A percentile compares a stretch with the other conserved stretches of the same genome.
Evolutionary conservation across 1,140 invertebrate genomes (phyloP).

Genomic region (Hormaphis cornu): DNA sequence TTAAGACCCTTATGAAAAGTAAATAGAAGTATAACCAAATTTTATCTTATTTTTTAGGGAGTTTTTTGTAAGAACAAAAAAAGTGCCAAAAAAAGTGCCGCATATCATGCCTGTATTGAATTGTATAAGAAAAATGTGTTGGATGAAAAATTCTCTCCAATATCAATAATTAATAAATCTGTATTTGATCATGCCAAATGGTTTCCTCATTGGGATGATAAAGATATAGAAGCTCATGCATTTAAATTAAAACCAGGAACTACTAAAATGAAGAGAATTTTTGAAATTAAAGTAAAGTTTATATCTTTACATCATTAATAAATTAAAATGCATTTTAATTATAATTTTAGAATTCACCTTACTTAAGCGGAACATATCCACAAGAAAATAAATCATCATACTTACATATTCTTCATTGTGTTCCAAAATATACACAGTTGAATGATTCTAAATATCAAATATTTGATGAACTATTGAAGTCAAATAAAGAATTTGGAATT

Average conservation of each 20-base stretch:
- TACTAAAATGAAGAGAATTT: slow-evolving; percentile 59
- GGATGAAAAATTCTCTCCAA: slow-evolving; percentile 63
- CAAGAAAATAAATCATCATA: slow-evolving; percentile 33
- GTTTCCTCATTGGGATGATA: slow-evolving; percentile 47
- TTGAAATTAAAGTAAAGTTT: slow-evolving; percentile 54
- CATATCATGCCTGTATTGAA: slow-evolving; percentile 61
- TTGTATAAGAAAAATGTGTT: slow-evolving; percentile 68
- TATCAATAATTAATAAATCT: slow-evolving; percentile 42
- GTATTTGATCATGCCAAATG: slow-evolving; percentile 39
- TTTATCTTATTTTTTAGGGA: slow-evolving; percentile 49
- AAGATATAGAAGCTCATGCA: slow-evolving; percentile 40
- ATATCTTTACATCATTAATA: slow-evolving; percentile 1
- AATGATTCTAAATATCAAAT: slow-evolving; percentile 11
- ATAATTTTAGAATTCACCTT: not conserved
- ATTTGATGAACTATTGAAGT: slow-evolving; percentile 16
- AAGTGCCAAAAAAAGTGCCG: slow-evolving; percentile 69
- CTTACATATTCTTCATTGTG: slow-evolving; percentile 40
- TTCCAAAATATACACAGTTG: slow-evolving; percentile 35
- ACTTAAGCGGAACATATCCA: slow-evolving; percentile 10
- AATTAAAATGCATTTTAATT: not conserved
- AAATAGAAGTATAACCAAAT: not conserved
- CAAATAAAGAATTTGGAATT: slow-evolving; percentile 21
- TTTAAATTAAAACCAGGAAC: slow-evolving; percentile 51
- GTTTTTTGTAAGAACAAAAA: slow-evolving; percentile 48
- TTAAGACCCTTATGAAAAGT: not conserved